phyloP scores from a whole-genome alignment of 2,888 invertebrate species.

The Acrobasis repandana region DNA sequence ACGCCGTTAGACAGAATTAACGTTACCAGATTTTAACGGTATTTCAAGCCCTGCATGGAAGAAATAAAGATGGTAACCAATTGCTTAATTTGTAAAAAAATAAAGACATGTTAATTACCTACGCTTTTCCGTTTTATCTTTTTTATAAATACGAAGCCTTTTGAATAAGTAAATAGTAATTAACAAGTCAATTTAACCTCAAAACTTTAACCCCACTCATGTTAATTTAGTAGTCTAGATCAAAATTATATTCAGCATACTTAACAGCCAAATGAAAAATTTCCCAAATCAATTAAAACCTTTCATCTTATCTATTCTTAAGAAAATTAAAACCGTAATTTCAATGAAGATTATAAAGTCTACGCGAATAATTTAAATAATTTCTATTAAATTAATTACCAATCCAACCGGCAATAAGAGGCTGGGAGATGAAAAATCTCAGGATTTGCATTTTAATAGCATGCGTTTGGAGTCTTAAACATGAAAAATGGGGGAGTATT shows the following conservation, averaged over 20 bases:
- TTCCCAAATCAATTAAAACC: not conserved
- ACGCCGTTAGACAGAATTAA: too few relatives aligned
- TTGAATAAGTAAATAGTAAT: too few relatives aligned
- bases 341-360: not conserved
- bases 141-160: too few relatives aligned
- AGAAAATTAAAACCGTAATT: not conserved
- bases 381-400: slow-evolving; percentile 14
- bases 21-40: too few relatives aligned
- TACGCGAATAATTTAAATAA: not conserved
- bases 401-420: slow-evolving; percentile 35
- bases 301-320: not conserved
- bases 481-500: slow-evolving; percentile 74
- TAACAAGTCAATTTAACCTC: too few relatives aligned
- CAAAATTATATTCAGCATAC: not conserved
- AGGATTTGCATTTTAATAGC: slow-evolving; percentile 56
- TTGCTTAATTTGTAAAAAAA: too few relatives aligned
- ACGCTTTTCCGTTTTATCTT: too few relatives aligned
- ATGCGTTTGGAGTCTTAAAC: slow-evolving; percentile 46
- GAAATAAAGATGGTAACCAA: too few relatives aligned
- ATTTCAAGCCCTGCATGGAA: too few relatives aligned
- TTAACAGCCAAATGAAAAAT: not conserved
- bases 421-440: slow-evolving; percentile 49
- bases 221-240: not conserved
- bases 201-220: not conserved
- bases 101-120: too few relatives aligned